phyloP scores from a whole-genome alignment of 1,140 invertebrate species.

The Drosophila asahinai region DNA sequence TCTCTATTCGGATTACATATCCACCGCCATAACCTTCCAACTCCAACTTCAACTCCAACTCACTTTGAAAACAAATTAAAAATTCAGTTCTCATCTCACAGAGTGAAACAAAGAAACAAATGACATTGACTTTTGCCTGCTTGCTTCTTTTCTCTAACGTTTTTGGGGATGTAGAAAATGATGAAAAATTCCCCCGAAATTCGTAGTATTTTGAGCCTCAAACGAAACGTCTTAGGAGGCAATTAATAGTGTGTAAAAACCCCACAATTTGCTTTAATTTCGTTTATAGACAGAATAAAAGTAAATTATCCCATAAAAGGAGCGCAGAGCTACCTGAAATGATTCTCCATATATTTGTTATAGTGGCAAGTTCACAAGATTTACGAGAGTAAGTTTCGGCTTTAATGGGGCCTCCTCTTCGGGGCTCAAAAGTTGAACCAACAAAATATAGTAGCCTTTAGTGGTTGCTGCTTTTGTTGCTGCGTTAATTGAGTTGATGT shows the following conservation, averaged over 20 bases:
- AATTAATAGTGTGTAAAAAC: constrained; percentile 47
- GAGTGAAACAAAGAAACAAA: constrained; percentile 44
- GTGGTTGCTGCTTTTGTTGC: constrained; percentile 16
- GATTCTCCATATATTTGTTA: constrained; percentile 20
- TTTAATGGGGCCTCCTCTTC: constrained; percentile 28
- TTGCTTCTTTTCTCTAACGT: constrained; percentile 10
- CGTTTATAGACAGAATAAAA: constrained; percentile 41
- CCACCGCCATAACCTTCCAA: constrained; percentile 8
- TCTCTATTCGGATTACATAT: constrained; percentile 20
- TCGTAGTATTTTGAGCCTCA: constrained; percentile 4
- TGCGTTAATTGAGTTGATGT: constrained; percentile 48
- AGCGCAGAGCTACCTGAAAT: constrained; percentile 5
- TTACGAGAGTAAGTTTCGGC: constrained; percentile 33
- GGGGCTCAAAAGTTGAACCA: constrained; percentile 38
- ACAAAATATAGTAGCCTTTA: constrained; percentile 15
- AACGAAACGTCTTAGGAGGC: constrained; percentile 8
- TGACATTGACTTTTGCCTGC: constrained; percentile 38
- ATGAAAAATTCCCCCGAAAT: constrained; percentile 38
- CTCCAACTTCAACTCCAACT: neutral
- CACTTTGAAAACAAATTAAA: constrained; percentile 39
- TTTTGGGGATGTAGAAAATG: constrained; percentile 18
- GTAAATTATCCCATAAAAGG: constrained; percentile 37
- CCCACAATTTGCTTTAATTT: constrained; percentile 44
- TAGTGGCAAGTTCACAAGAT: constrained; percentile 31
- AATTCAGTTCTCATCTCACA: constrained; percentile 48